These are phyloP conservation scores for Tachypleus tridentatus DNA, from an alignment of 1,140 invertebrate genomes.

Conservation along the genomic window DNA sequence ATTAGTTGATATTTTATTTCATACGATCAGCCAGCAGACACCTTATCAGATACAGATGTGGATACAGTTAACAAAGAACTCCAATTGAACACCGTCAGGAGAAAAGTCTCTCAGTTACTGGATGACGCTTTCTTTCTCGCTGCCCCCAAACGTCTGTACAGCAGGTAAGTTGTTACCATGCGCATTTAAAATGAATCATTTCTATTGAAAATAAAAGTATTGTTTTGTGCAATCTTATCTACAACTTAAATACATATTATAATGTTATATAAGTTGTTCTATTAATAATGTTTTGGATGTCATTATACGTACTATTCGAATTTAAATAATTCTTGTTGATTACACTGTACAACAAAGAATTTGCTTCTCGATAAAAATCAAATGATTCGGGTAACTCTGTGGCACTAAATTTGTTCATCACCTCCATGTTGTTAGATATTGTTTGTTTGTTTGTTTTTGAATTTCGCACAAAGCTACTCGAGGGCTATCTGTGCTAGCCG, in stretches of 20 bases:
- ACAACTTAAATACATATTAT: neutral
- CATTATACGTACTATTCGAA: conserved; percentile 1
- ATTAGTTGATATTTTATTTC: too few relatives aligned
- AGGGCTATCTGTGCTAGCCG: too few relatives aligned
- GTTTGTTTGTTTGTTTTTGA: too few relatives aligned
- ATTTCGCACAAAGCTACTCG: too few relatives aligned
- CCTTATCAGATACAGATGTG: conserved; percentile 7
- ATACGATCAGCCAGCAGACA: too few relatives aligned
- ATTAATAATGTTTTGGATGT: neutral
- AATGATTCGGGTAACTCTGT: too few relatives aligned
- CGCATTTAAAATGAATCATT: neutral
- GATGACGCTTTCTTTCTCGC: conserved; percentile 17
- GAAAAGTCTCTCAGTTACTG: conserved; percentile 11
- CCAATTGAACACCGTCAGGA: conserved; percentile 12
- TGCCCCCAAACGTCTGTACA: conserved; percentile 8
- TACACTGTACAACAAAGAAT: too few relatives aligned
- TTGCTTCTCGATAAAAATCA: too few relatives aligned
- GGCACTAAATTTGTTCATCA: too few relatives aligned
- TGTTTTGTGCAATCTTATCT: neutral
- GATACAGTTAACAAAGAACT: conserved; percentile 7
- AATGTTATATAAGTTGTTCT: neutral
- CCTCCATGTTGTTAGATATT: too few relatives aligned
- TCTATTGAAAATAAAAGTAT: neutral
- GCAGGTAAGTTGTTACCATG: conserved; percentile 9
- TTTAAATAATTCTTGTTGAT: neutral